Evolutionary conservation across 1,140 invertebrate species (phyloP).

Genomic region (Pinna nobilis): DNA sequence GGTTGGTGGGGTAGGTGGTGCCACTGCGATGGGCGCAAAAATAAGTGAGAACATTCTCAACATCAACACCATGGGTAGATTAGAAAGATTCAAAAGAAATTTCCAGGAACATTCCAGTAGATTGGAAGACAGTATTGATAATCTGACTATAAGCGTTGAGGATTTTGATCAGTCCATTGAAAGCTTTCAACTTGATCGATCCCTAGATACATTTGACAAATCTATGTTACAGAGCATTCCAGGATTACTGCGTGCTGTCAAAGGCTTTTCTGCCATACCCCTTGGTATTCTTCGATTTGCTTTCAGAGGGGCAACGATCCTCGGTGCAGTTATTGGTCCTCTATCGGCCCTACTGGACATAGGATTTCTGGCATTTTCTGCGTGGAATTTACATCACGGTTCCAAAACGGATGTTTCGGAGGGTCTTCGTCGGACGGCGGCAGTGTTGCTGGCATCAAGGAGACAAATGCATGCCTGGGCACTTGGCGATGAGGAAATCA

Average conservation of each 20-base stretch:
- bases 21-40: conserved; percentile 11
- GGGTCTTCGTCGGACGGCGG: conserved; percentile 14
- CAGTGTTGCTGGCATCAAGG: conserved; percentile 2
- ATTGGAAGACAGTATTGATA: neutral
- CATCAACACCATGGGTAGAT: neutral
- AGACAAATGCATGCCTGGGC: conserved; percentile 29
- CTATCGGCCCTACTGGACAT: conserved; percentile 16
- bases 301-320: conserved; percentile 10
- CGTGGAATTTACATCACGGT: neutral
- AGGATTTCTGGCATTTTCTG: conserved; percentile 8
- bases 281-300: conserved; percentile 13
- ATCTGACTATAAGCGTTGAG: neutral
- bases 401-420: conserved; percentile 18
- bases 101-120: neutral
- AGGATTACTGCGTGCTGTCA: neutral
- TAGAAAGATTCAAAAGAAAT: conserved; percentile 3
- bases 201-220: neutral
- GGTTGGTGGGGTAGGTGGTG: conserved; percentile 21
- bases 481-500: conserved; percentile 27
- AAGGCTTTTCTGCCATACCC: conserved; percentile 20
- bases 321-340: conserved; percentile 13
- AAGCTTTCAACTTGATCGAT: neutral
- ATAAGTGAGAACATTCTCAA: conserved; percentile 19
- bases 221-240: neutral
- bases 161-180: neutral